A percentile compares a stretch with the other conserved stretches of the same genome.
Conservation (phyloP, 2,113 vertebrate species). For the Setophaga petechia region DNA sequence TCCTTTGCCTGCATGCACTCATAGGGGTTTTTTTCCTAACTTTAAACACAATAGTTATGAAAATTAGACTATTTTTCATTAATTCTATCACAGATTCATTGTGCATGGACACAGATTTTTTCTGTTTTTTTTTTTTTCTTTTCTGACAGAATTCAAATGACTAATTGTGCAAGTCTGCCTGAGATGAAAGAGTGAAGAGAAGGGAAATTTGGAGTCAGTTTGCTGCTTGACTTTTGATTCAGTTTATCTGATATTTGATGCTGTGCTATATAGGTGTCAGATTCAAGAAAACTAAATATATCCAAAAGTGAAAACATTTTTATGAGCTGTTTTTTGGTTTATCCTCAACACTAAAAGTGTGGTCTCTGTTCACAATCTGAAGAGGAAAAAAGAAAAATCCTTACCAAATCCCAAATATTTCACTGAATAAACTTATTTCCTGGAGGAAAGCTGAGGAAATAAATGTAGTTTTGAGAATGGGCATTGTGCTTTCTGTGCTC, state of each 20-base stretch:
- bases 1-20: not conserved
- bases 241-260: not conserved
- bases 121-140: not conserved
- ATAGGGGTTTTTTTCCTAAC: not conserved
- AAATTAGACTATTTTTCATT: not conserved
- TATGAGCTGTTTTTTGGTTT: not conserved
- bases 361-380: not conserved
- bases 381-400: not conserved
- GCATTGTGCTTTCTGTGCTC: not conserved
- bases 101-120: not conserved
- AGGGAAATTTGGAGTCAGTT: not conserved
- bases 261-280: not conserved
- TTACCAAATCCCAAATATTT: not conserved
- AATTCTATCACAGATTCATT: not conserved
- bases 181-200: not conserved
- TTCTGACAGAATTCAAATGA: not conserved
- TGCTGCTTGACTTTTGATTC: not conserved
- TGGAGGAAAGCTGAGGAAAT: not conserved
- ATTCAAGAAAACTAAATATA: not conserved
- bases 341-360: not conserved
- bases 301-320: not conserved
- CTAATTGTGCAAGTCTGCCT: not conserved
- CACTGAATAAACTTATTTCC: not conserved
- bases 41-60: not conserved
- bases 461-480: not conserved